Evolutionary conservation across 2,888 invertebrate species (phyloP), one percentile per base, ranked within the genome.

Genomic region (Netelia fuscicornis): DNA sequence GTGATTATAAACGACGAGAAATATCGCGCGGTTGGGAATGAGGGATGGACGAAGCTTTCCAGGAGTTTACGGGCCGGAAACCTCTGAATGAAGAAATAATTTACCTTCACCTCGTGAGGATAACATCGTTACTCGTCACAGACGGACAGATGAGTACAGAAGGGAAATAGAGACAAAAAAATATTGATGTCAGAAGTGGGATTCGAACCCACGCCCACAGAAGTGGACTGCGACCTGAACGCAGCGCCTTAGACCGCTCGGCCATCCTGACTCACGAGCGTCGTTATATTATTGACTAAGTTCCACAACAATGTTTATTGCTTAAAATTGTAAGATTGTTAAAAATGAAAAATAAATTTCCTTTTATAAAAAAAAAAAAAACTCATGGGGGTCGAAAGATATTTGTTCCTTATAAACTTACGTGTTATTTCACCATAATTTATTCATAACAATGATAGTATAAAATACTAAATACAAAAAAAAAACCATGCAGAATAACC

Each of bases 151-250:
- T 8, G 17, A 11, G 13, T 23, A 13, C 8, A 9, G 13, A 44
- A 17, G 11, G 2, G 25, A 25, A 25, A 25, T 25, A 25, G 25
- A 25, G 2, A 67, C 37, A 11, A 58, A 65, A 72, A 72, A 84
- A 81, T 78, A 81, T 44, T 13, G 6, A 48, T 95, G 95, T 95
- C 95, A 95, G 95, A 94, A 95, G 95, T 95, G 95, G 95, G 95
- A 95, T 95, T 95, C 95, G 95, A 95, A 95, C 95, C 95, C 95
- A 95, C 95, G 95, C 95, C 95, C 95, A 95, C 95, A 95, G 93
- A 94, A 48, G 86, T 86, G 86, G 86, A 86, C 86, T 86, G 87
- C 87, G 86, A 87, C 86, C 86, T 87, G 86, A 86, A 86, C 86
- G 86, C 87, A 88, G 95, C 95, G 95, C 95, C 95, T 95, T 95